Percentiles rank a stretch among this genome's conserved stretches.
Evolutionary conservation across 2,797 vertebrate species (phyloP).

Genomic region (Argentina silus): DNA sequence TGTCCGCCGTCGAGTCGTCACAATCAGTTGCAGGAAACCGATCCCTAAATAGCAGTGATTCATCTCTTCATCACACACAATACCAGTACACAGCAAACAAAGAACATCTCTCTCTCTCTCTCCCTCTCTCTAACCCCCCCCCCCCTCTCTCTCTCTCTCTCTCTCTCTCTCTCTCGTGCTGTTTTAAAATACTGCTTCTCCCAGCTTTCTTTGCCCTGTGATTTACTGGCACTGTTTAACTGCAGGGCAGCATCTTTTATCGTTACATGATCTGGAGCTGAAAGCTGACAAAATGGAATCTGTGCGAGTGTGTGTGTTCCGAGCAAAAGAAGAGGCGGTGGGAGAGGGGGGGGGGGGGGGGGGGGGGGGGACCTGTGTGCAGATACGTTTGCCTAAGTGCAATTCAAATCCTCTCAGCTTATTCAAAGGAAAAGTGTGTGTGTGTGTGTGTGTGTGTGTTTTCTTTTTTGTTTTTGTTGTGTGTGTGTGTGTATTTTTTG

Average conservation of each 20-base stretch:
- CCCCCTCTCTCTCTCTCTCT: constrained; percentile 28
- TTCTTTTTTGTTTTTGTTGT: constrained; percentile 25
- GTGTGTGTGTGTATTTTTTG: background rate
- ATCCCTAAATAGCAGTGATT: constrained; percentile 86
- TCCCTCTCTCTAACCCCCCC: constrained; percentile 56
- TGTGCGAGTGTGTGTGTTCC: constrained; percentile 37
- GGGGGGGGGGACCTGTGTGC: constrained; percentile 38
- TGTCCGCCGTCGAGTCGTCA: constrained; percentile 78
- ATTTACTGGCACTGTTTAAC: constrained; percentile 80
- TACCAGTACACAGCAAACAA: constrained; percentile 77
- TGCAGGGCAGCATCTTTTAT: constrained; percentile 80
- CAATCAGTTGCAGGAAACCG: constrained; percentile 83
- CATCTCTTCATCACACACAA: constrained; percentile 83
- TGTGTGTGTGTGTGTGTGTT: too few relatives aligned
- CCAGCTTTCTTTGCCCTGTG: constrained; percentile 73
- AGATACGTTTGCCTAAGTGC: constrained; percentile 71
- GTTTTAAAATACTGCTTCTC: constrained; percentile 76
- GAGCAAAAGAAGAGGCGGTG: constrained; percentile 44
- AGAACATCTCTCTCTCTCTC: constrained; percentile 71
- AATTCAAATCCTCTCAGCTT: constrained; percentile 67
- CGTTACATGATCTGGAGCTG: constrained; percentile 79
- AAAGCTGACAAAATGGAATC: constrained; percentile 83
- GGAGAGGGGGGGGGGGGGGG: constrained; percentile 5
- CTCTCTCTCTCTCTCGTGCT: constrained; percentile 60
- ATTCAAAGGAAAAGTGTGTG: constrained; percentile 18